Evolutionary conservation across 2,888 invertebrate genomes (phyloP), one percentile per base, ranked within the genome.

Genomic region (Galerucella calmariensis): DNA sequence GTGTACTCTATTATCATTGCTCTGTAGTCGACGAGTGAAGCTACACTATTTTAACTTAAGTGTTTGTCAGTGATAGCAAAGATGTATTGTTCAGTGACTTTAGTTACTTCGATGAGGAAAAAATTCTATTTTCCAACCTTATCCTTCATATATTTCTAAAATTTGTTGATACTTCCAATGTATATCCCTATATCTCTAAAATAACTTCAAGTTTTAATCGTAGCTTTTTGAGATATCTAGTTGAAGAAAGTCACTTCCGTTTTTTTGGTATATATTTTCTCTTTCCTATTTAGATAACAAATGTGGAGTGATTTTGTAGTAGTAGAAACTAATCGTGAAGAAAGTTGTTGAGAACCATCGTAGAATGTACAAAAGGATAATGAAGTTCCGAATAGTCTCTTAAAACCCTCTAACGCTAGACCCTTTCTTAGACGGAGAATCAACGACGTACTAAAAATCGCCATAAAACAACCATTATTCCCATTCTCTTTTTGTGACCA

Each of bases 401-500:
- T 62, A 62, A 67, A 75, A 75, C 75, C 67, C 71, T 77, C 41
- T n/a, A 78, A 78, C 76, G 75, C 77, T 75, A 65, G 79, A 80
- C 79, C 81, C 78, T 79, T 78, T 79, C 79, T 79, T 75, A 81
- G 80, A 79, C 78, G 75, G 74, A 79, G 81, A 82, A 72, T 82
- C 81, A 82, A 82, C 81, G 81, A 82, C 81, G 77, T 80, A 82
- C 80, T 83, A 82, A 83, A 83, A 82, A 79, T 81, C 81, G 82
- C 82, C 80, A 81, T 84, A 84, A 84, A 84, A 84, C 82, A 81
- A 79, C 81, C 80, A 80, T 84, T 84, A 83, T 81, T 82, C 81
- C 75, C 80, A 79, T 80, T 63, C 44, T 63, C 44, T 78, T 77
- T 76, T 77, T 69, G 77, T 77, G 78, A 80, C 81, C 81, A 80